Base-by-base conservation (phyloP, 2,888 invertebrate species). In the Scaptomyza flava region DNA sequence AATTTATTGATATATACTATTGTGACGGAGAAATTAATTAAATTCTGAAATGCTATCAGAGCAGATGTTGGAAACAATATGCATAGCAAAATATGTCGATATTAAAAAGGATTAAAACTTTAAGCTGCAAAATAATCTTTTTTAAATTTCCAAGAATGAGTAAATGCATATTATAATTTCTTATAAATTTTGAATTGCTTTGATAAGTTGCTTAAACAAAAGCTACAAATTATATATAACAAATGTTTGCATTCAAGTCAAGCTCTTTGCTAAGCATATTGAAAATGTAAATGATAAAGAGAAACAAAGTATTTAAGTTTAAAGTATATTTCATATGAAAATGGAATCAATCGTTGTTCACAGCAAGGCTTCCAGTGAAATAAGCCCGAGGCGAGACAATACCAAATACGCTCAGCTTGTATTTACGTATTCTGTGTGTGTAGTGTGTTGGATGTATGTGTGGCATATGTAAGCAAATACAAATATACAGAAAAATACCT, bases 381-480 rank as follows among this genome's bases (percentile, higher is more conserved):
- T 64, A 30, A 27, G 41, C 68, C 53, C 38, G 48, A 43, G 63
- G 78, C 77, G 72, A 72, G 68, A 75, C 63, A 75, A 75, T 75
- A 73, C 74, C 50, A 73, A 75, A 77, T 77, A 77, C 61, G 76
- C 54, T 72, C 17, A 17, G 54, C 51, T 57, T 70, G 57, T n/a
- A 75, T 75, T 62, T 68, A 56, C 17, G 17, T 17, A 17, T 17
- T 17, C 17, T 72, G 41, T 31, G 33, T 36, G 27, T 60, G 42
- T 46, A 60, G 50, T 54, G 50, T 38, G 41, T 41, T 58, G 38
- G 20, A 38, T 43, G 34, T 59, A 42, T 50, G 36, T 63, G 58
- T 64, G 56, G 79, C 71, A 71, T 79, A 79, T 79, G 77, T 79
- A 79, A 71, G 79, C 77, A 79, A 65, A 77, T 70, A 77, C 76